Evolutionary conservation across 2,797 vertebrate genomes (phyloP).

Genomic region (Myoxocephalus aenaeus): DNA sequence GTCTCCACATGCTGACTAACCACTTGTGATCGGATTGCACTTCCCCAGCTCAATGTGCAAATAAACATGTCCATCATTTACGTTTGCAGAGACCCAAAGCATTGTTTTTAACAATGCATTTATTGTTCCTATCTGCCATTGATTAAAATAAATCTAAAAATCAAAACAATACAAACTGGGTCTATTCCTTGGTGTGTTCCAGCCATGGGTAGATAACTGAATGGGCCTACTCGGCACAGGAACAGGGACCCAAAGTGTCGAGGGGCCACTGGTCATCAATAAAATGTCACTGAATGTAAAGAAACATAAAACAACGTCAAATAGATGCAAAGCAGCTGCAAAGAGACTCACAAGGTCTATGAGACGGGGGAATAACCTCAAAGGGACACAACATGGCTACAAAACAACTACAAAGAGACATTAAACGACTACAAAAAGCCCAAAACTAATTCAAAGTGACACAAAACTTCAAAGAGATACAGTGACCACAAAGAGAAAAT

Average conservation of each 20-base stretch:
- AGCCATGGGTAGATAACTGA: too few species aligned
- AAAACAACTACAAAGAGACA: background rate
- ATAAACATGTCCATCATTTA: background rate
- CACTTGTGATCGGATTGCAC: background rate
- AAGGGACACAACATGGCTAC: background rate
- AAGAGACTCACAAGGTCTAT: too few species aligned
- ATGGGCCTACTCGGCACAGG: background rate
- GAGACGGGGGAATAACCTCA: background rate
- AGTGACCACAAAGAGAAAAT: background rate
- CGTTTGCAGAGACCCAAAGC: too few species aligned
- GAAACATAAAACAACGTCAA: background rate
- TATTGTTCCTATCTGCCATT: too few species aligned
- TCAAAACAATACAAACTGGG: background rate
- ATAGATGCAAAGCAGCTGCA: background rate
- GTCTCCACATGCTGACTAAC: background rate
- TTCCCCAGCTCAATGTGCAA: background rate
- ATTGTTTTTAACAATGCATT: too few species aligned
- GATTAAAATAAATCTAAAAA: background rate
- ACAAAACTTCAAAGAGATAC: background rate
- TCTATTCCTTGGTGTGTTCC: too few species aligned
- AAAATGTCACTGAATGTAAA: background rate
- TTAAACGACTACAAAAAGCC: background rate
- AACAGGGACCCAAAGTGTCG: background rate
- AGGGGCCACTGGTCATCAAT: too few species aligned
- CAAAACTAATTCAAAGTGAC: too few species aligned